Evolutionary conservation across 2,113 vertebrate species (phyloP).

Genomic region (Dolichotis patagonum): DNA sequence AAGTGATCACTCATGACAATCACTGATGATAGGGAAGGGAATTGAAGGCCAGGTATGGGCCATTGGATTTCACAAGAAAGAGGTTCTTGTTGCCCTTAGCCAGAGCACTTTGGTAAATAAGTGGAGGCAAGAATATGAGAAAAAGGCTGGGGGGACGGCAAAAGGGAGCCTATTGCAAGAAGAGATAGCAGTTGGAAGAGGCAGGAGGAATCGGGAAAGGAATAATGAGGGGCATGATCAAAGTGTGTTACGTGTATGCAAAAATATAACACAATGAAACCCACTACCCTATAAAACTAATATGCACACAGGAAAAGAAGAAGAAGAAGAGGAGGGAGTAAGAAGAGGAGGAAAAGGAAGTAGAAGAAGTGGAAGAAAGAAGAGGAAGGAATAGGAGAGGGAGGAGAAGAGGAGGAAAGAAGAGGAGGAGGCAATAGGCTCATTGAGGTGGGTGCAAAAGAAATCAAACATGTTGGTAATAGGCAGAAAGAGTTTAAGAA

Average conservation of each 20-base stretch:
- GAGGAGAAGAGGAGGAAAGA: not conserved
- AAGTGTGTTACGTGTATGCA: not conserved
- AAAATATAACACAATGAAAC: not conserved
- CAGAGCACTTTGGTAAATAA: not conserved
- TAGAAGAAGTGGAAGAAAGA: not conserved
- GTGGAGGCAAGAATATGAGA: not conserved
- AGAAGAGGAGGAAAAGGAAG: not conserved
- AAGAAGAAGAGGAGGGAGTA: not conserved
- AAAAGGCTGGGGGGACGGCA: not conserved
- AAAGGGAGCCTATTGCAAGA: not conserved
- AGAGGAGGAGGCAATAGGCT: not conserved
- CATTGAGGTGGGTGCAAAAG: not conserved
- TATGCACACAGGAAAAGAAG: not conserved
- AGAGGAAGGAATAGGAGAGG: not conserved
- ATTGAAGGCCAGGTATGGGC: not conserved
- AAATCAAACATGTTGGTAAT: rapidly evolving
- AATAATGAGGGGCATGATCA: not conserved
- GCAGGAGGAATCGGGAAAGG: not conserved
- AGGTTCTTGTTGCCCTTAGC: no score
- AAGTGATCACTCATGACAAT: not conserved
- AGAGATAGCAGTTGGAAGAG: not conserved
- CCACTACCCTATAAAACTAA: not conserved
- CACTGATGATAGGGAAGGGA: not conserved
- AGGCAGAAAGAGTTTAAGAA: not conserved
- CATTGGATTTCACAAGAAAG: not conserved